Evolutionary conservation across 1,140 invertebrate genomes (phyloP).

Genomic region (Brachionus asplanchnoidis): DNA sequence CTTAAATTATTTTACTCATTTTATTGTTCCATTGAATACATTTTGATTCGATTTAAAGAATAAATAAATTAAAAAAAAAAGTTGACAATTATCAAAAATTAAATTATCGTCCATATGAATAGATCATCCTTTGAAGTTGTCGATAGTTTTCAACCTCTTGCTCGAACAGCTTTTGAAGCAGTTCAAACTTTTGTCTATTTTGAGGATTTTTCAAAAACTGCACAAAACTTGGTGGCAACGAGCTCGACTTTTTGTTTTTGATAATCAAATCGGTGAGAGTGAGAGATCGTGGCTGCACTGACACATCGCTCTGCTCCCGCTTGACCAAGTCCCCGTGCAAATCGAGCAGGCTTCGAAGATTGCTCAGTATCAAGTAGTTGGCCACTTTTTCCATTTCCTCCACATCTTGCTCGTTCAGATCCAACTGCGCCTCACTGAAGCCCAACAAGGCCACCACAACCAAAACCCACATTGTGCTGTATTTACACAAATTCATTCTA

Average conservation of each 20-base stretch:
- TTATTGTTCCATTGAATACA: background rate
- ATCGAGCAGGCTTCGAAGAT: background rate
- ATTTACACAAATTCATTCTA: background rate
- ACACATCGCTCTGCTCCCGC: background rate
- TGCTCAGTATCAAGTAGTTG: background rate
- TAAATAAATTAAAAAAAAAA: background rate
- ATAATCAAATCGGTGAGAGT: background rate
- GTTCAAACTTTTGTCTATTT: background rate
- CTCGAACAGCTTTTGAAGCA: background rate
- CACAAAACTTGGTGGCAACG: background rate
- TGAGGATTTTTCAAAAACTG: background rate
- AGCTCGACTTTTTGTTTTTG: slow-evolving; percentile 1
- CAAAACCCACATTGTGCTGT: background rate
- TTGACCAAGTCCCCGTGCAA: background rate
- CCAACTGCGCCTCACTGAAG: background rate
- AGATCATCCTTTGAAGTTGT: slow-evolving; percentile 3
- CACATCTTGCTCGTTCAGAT: background rate
- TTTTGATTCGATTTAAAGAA: background rate
- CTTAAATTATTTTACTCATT: background rate
- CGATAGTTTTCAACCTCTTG: slow-evolving; percentile 13
- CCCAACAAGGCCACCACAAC: background rate
- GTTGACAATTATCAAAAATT: background rate
- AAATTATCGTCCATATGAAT: slow-evolving; percentile 1
- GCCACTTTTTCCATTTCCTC: background rate
- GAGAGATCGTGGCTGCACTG: background rate